Percentiles rank a stretch among this genome's conserved stretches.
phyloP scores from a whole-genome alignment of 2,797 vertebrate species.

The Anas georgica region DNA sequence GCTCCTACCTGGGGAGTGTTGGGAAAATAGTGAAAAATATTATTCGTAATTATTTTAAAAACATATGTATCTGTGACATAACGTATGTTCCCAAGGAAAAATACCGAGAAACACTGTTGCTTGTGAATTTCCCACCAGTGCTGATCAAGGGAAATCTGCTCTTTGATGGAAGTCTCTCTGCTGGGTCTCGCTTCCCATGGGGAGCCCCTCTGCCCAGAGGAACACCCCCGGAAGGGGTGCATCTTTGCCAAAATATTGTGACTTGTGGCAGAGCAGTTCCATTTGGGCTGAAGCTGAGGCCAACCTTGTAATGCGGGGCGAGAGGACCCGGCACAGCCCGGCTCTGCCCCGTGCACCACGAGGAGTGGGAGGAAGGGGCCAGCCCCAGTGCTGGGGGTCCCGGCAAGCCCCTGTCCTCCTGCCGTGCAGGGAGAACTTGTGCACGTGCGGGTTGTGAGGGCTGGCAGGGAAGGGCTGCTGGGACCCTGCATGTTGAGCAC shows the following conservation, averaged over 20 bases:
- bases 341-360: too few species aligned
- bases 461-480: background rate
- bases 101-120: background rate
- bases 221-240: rapidly evolving
- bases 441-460: background rate
- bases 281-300: background rate
- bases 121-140: background rate
- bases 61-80: conserved; percentile 16
- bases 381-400: background rate
- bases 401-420: background rate
- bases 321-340: too few species aligned
- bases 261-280: background rate
- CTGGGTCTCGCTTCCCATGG: background rate
- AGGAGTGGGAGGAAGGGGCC: background rate
- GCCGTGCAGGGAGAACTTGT: background rate
- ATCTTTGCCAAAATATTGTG: background rate
- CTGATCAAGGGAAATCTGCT: background rate
- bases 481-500: conserved; percentile 27
- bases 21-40: conserved; percentile 14
- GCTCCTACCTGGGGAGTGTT: background rate
- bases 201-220: background rate
- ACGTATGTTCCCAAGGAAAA: background rate
- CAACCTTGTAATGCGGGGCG: rapidly evolving
- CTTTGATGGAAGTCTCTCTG: background rate
- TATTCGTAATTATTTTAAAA: background rate